These are phyloP conservation scores for Xanthorhoe spadicearia DNA, from an alignment of 2,888 invertebrate species.

Conservation along the genomic window DNA sequence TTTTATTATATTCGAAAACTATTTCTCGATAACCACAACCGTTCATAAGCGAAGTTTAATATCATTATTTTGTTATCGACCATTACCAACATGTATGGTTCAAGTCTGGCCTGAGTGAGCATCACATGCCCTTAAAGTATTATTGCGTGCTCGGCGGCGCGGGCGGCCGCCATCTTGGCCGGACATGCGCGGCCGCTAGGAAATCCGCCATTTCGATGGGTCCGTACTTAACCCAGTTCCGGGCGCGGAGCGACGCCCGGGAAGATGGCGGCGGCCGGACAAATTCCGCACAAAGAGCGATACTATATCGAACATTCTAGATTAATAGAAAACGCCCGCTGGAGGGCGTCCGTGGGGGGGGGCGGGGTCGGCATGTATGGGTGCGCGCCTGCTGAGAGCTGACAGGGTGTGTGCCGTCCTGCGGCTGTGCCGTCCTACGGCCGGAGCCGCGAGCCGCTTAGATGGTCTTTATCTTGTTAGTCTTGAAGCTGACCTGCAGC, in stretches of 20 bases:
- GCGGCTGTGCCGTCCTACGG: constrained; percentile 82
- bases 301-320: constrained; percentile 61
- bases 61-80: constrained; percentile 82
- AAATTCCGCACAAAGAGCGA: constrained; percentile 69
- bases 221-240: constrained; percentile 78
- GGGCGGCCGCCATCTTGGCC: constrained; percentile 64
- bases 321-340: constrained; percentile 67
- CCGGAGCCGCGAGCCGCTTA: constrained; percentile 79
- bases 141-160: constrained; percentile 67
- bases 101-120: constrained; percentile 62
- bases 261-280: constrained; percentile 39
- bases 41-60: constrained; percentile 84
- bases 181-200: constrained; percentile 67
- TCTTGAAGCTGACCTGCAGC: constrained; percentile 97
- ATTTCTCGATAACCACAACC: constrained; percentile 84
- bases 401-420: constrained; percentile 84
- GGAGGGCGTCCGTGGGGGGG: constrained; percentile 46
- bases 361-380: constrained; percentile 69
- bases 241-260: constrained; percentile 34
- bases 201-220: constrained; percentile 77
- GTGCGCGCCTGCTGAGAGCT: constrained; percentile 82
- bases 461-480: constrained; percentile 91
- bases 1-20: constrained; percentile 81
- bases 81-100: constrained; percentile 79
- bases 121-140: constrained; percentile 75